Base-by-base conservation (phyloP, 2,888 invertebrate species). In the Apamea sordens region DNA sequence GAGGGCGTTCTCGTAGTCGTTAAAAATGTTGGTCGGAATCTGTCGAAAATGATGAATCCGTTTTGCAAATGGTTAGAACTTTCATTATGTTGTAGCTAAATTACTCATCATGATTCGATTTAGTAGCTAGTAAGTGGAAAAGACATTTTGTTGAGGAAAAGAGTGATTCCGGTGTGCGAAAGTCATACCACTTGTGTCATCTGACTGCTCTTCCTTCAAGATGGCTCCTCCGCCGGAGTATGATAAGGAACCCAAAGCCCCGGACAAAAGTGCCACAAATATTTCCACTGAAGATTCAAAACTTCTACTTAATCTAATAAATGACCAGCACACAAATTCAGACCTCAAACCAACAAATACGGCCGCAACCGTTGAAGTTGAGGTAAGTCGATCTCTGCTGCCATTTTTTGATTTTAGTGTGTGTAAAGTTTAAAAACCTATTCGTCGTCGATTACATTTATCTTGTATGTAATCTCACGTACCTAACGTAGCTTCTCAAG, bases 161-260 rank as follows among this genome's bases (percentile, higher is more conserved):
- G 91, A 93, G 96, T 95, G 94, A 92, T 93, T 94, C 94, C 87
- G 92, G 95, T 94, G 96, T 94, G 93, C 91, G 94, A 95, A 95
- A 96, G 96, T 97, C 97, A 95, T 95, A 96, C 95, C 96, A 97
- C 96, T 96, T 96, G 96, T 97, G 97, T 97, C 97, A 97, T 97
- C 97, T 97, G 97, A 96, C 96, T 97, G 94, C 94, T 95, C 96
- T 96, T 96, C 97, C 96, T 96, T 95, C 97, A 98, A 97, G 97
- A 98, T 98, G 98, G 98, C 98, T 97, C 98, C 98, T 97, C 98
- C 98, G 96, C 98, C 98, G 96, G 98, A 98, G 96, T 97, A 98
- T 97, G 98, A 98, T 97, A 97, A 97, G 97, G 97, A 98, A 97
- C 98, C 98, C 88, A 98, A 98, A 97, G 98, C 98, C 93, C 98